Base-by-base conservation (phyloP, 2,888 invertebrate species). In the Steinernema scapterisci region DNA sequence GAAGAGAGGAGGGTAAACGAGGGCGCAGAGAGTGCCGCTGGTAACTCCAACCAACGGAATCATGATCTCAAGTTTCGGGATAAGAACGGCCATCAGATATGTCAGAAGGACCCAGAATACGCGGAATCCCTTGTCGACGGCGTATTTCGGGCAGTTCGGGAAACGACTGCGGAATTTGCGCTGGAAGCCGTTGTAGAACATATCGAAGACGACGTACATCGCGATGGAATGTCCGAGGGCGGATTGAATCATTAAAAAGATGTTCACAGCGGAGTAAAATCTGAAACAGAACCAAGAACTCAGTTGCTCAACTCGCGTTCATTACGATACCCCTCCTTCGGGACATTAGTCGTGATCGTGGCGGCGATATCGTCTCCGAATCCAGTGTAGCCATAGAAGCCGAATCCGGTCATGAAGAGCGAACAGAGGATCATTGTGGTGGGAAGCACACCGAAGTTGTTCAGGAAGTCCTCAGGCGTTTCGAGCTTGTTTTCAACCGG, bases 51-150 rank as follows among this genome's bases (percentile, higher is more conserved):
- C 94, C 71, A 95, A 89, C 0, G 94, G 94, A 75, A 86, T 87
- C 72, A 94, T 93, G n/a, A 93, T 91, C 73, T 93, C 93, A 81
- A 95, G 89, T 88, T 94, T 93, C 3, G 94, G 94, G 86, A 95
- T 93, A 51, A 92, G 90, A 3, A 92, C 92, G 3, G 94, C 94
- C 82, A 94, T 90, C 44, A 91, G 88, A 90, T 94, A 87, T 13
- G 87, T 87, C 71, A 87, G 71, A 16, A 87, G 63, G 21, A 87
- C 87, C 87, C 87, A 87, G 78, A 87, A 87, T 0, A 81, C 73
- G n/a, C 87, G 84, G 79, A 87, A 87, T 48, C 84, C 84, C 75
- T 86, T 82, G 56, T 80, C 80, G 21, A 76, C 78, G 16, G 80
- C 76, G 63, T 79, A 77, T 71, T 85, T 82, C 11, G 80, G 81